Percentiles rank a stretch among this genome's conserved stretches.
phyloP scores from a whole-genome alignment of 2,888 invertebrate species.

The Congeria kusceri region DNA sequence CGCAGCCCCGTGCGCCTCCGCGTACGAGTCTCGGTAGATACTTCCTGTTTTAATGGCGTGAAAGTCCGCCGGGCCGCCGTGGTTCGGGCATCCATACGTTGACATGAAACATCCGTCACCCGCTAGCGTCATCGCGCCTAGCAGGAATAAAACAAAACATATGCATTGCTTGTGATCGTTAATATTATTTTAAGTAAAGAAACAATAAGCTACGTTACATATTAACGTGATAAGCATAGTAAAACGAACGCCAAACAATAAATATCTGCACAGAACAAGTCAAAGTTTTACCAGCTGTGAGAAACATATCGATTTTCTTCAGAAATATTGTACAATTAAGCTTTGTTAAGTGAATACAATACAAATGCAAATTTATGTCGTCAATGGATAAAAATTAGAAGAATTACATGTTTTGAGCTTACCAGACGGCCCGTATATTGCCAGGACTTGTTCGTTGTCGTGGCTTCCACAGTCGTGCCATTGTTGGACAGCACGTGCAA shows the following conservation, averaged over 20 bases:
- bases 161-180: too few species aligned
- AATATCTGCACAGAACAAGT: too few species aligned
- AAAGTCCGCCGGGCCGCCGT: conserved; percentile 23
- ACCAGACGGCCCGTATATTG: conserved; percentile 43
- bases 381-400: too few species aligned
- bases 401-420: not conserved
- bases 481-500: conserved; percentile 15
- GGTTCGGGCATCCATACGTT: conserved; percentile 61
- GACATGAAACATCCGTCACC: conserved; percentile 69
- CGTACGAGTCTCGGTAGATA: conserved; percentile 51
- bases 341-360: too few species aligned
- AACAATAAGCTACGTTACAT: too few species aligned
- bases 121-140: conserved; percentile 69
- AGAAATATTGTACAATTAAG: too few species aligned
- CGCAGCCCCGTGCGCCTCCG: conserved; percentile 42
- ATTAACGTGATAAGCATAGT: not conserved
- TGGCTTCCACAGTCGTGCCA: conserved; percentile 34
- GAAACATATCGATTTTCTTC: too few species aligned
- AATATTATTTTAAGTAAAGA: not conserved
- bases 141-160: too few species aligned
- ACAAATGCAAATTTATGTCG: too few species aligned
- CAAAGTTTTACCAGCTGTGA: too few species aligned
- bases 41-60: not conserved
- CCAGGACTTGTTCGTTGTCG: conserved; percentile 22
- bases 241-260: too few species aligned